Conservation (phyloP, 1,140 invertebrate species). For the Stenopsyche tienmushanensis region DNA sequence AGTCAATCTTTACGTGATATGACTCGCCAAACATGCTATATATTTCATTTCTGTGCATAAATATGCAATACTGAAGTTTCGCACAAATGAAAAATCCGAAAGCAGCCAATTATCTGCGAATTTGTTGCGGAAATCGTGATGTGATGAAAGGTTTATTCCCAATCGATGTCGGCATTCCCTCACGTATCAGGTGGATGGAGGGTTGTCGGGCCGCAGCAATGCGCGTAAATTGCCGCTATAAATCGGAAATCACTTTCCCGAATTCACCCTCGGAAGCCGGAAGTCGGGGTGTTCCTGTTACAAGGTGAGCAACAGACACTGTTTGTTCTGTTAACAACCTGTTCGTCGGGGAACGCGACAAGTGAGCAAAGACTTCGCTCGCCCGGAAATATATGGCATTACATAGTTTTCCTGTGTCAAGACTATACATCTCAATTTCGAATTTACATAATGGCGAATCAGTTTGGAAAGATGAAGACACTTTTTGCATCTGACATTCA, state of each 20-base stretch:
- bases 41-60: too few species aligned
- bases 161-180: neutral
- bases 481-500: too few species aligned
- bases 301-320: constrained; percentile 30
- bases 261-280: neutral
- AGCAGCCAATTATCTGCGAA: neutral
- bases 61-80: too few species aligned
- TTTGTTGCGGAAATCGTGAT: neutral
- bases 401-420: too few species aligned
- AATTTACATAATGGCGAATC: too few species aligned
- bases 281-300: constrained; percentile 6
- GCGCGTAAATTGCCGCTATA: constrained; percentile 39
- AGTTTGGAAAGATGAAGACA: too few species aligned
- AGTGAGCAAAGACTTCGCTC: neutral
- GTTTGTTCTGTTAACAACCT: constrained; percentile 37
- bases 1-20: constrained; percentile 29
- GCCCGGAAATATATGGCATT: too few species aligned
- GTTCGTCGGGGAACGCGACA: constrained; percentile 17
- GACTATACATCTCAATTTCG: too few species aligned
- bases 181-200: constrained; percentile 19
- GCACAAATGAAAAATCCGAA: too few species aligned
- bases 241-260: constrained; percentile 40
- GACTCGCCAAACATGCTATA: constrained; percentile 13
- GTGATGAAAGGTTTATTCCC: neutral
- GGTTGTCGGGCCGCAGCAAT: constrained; percentile 23